A percentile compares a stretch with the other conserved stretches of the same genome.
Conservation (phyloP, 2,888 invertebrate genomes). For the Erannis defoliaria region DNA sequence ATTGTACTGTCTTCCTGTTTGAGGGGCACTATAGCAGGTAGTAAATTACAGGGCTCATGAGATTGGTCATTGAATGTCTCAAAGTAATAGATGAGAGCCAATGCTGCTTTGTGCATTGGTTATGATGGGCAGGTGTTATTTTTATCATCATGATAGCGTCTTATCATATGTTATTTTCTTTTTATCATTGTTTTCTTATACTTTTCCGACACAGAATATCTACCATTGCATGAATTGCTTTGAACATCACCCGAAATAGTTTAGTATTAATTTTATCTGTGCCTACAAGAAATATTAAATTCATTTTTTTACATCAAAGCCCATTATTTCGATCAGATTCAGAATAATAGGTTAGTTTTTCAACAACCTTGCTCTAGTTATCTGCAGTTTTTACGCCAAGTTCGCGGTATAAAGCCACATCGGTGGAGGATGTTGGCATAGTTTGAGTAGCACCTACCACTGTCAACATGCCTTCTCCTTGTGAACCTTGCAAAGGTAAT, state of each 20-base stretch:
- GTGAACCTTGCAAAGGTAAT: slow-evolving; percentile 87
- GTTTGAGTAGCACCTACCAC: slow-evolving; percentile 13
- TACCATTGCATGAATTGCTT: background rate
- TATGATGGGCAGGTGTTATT: too few relatives aligned
- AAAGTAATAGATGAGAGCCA: too few relatives aligned
- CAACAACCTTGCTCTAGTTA: slow-evolving; percentile 71
- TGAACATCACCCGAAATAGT: background rate
- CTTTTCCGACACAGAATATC: background rate
- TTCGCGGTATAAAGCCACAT: slow-evolving; percentile 66
- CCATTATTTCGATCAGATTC: slow-evolving; percentile 38
- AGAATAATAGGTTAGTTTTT: slow-evolving; percentile 58
- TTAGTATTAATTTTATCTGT: too few relatives aligned
- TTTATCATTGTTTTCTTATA: background rate
- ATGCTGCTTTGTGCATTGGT: too few relatives aligned
- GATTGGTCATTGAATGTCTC: too few relatives aligned
- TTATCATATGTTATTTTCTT: too few relatives aligned
- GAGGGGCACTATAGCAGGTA: too few relatives aligned
- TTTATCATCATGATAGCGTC: too few relatives aligned
- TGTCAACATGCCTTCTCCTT: slow-evolving; percentile 81
- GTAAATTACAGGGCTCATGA: too few relatives aligned
- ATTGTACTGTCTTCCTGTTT: too few relatives aligned
- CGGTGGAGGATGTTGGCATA: slow-evolving; percentile 4
- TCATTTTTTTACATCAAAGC: slow-evolving; percentile 18
- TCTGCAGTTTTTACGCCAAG: slow-evolving; percentile 62
- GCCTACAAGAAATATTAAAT: slow-evolving; percentile 5